Percentiles rank a stretch among this genome's conserved stretches.
Evolutionary conservation across 2,113 vertebrate species (phyloP).

Genomic region (Apteryx owenii): DNA sequence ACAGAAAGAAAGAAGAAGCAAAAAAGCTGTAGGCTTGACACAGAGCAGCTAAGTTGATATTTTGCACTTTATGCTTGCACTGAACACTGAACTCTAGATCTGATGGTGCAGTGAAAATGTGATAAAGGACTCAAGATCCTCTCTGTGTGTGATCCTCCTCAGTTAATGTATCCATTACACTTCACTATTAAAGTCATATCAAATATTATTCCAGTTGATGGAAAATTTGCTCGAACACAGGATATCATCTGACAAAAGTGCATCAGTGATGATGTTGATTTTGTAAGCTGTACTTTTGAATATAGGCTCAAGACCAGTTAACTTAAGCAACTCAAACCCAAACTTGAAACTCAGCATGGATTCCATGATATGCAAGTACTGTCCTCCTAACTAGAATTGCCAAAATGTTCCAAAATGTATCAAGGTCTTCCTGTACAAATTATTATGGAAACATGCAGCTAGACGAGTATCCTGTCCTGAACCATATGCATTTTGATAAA

Average conservation of each 20-base stretch:
- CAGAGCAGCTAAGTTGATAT: background rate
- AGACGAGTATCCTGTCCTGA: background rate
- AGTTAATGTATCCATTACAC: background rate
- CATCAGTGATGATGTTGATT: background rate
- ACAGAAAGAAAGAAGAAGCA: background rate
- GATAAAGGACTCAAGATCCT: background rate
- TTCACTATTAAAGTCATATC: background rate
- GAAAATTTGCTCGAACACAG: background rate
- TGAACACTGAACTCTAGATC: background rate
- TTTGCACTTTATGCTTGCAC: background rate
- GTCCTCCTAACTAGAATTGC: background rate
- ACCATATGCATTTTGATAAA: background rate
- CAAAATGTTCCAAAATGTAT: background rate
- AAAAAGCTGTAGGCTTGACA: background rate
- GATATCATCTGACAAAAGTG: background rate
- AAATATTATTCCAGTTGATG: background rate
- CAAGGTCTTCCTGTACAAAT: background rate
- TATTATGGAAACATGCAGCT: background rate
- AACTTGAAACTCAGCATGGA: background rate
- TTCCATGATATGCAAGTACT: background rate
- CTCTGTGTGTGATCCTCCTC: background rate
- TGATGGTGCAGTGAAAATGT: background rate
- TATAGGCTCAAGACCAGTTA: background rate
- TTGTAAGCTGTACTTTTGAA: background rate
- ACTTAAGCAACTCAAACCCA: background rate